phyloP scores from a whole-genome alignment of 2,113 vertebrate genomes.

The Dromiciops gliroides region DNA sequence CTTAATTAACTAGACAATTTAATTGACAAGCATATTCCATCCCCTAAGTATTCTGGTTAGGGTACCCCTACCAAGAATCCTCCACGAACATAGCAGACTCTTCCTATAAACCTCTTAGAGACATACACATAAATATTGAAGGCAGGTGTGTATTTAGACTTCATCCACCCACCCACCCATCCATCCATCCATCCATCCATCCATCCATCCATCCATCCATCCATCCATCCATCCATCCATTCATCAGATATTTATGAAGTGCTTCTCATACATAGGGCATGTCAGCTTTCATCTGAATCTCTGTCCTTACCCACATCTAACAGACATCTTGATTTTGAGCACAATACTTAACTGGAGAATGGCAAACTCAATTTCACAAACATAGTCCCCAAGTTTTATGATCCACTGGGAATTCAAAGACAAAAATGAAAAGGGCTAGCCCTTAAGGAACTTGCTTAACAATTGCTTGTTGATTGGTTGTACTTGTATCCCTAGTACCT shows the following conservation, averaged over 20 bases:
- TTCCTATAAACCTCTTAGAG: neutral
- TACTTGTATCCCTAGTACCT: neutral
- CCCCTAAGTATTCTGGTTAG: neutral
- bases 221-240: neutral
- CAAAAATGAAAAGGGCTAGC: neutral
- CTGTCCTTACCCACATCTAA: neutral
- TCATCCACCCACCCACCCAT: too few species aligned
- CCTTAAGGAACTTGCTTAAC: neutral
- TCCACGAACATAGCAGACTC: neutral
- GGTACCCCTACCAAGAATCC: neutral
- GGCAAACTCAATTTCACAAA: neutral
- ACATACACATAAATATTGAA: neutral
- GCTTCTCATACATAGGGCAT: neutral
- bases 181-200: too few species aligned
- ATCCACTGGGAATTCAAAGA: neutral
- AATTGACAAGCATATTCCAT: neutral
- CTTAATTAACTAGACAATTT: neutral
- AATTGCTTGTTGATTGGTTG: neutral
- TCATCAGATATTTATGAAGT: neutral
- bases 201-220: too few species aligned
- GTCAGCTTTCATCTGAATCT: neutral
- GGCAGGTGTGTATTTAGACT: neutral
- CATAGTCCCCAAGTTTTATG: neutral
- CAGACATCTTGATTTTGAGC: neutral
- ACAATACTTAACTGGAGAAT: neutral